Evolutionary conservation across 2,113 vertebrate genomes (phyloP).

Genomic region (Gymnogyps californianus): DNA sequence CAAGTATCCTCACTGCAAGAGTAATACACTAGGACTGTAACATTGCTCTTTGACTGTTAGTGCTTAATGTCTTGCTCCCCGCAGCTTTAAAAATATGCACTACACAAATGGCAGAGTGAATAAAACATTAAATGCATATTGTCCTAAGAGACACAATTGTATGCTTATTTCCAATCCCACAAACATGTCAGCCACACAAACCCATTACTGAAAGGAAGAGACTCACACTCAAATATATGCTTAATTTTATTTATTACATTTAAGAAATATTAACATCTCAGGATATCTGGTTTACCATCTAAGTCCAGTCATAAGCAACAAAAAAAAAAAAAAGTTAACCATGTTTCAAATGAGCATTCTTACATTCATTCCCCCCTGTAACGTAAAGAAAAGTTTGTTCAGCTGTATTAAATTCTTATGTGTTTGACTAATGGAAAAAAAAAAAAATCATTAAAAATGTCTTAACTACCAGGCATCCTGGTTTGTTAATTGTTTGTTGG

Average conservation of each 20-base stretch:
- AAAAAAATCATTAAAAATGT: conserved; percentile 38
- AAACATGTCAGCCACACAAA: not conserved
- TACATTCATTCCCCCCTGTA: conserved; percentile 63
- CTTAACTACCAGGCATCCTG: conserved; percentile 68
- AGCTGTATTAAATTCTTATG: conserved; percentile 54
- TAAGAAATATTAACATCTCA: conserved; percentile 82
- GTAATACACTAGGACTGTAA: not conserved
- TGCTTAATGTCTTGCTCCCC: not conserved
- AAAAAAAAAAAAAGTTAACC: conserved; percentile 73
- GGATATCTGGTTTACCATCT: conserved; percentile 74
- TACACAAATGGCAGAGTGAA: not conserved
- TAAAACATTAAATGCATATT: not conserved
- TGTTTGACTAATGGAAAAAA: conserved; percentile 55
- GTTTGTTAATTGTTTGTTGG: conserved; percentile 64
- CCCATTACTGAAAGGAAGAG: conserved; percentile 61
- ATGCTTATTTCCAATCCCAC: not conserved
- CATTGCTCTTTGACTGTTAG: fast-evolving
- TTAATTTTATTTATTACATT: conserved; percentile 80
- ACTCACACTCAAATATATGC: conserved; percentile 47
- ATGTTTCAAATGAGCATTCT: conserved; percentile 75
- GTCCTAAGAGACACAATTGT: not conserved
- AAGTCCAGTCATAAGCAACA: conserved; percentile 78
- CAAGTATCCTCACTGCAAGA: not conserved
- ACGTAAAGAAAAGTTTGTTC: conserved; percentile 68
- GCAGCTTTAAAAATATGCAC: not conserved